phyloP scores from a whole-genome alignment of 2,113 vertebrate genomes.

The Pelvicachromis taeniatus region DNA sequence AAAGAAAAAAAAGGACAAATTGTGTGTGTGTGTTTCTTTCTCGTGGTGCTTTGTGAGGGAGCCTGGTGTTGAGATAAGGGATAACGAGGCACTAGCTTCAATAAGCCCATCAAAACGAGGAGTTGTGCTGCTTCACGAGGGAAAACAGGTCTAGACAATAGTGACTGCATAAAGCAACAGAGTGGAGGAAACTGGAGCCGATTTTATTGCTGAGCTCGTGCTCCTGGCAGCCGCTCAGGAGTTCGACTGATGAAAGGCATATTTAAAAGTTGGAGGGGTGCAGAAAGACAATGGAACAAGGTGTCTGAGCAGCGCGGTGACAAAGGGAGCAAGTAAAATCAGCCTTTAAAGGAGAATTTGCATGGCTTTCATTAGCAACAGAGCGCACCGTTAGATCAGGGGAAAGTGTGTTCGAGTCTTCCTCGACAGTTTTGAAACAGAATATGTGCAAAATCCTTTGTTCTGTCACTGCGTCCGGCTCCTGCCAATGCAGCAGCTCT shows the following conservation, averaged over 20 bases:
- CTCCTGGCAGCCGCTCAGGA: background rate
- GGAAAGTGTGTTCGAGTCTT: background rate
- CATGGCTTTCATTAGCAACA: background rate
- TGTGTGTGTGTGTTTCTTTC: background rate
- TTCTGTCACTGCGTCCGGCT: slow-evolving; percentile 14
- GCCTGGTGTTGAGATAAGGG: slow-evolving; percentile 32
- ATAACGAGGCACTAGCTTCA: slow-evolving; percentile 43
- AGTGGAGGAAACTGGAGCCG: background rate
- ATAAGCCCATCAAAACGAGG: slow-evolving; percentile 35
- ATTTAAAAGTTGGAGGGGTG: slow-evolving; percentile 5
- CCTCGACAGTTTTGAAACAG: slow-evolving; percentile 3
- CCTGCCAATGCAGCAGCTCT: slow-evolving; percentile 17
- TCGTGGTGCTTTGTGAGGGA: slow-evolving; percentile 1
- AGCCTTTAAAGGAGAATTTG: background rate
- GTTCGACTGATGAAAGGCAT: slow-evolving; percentile 22
- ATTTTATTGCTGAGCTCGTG: slow-evolving; percentile 21
- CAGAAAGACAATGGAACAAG: slow-evolving; percentile 21
- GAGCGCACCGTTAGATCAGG: background rate
- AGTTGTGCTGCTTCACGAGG: slow-evolving; percentile 32
- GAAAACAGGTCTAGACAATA: slow-evolving; percentile 44
- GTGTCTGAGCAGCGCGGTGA: background rate
- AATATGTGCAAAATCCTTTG: slow-evolving; percentile 26
- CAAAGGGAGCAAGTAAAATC: background rate
- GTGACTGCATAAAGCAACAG: slow-evolving; percentile 1
- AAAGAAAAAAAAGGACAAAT: background rate